A percentile compares a stretch with the other conserved stretches of the same genome.
These are phyloP conservation scores for Acleris holmiana DNA, from an alignment of 2,888 invertebrate species.

Conservation along the genomic window DNA sequence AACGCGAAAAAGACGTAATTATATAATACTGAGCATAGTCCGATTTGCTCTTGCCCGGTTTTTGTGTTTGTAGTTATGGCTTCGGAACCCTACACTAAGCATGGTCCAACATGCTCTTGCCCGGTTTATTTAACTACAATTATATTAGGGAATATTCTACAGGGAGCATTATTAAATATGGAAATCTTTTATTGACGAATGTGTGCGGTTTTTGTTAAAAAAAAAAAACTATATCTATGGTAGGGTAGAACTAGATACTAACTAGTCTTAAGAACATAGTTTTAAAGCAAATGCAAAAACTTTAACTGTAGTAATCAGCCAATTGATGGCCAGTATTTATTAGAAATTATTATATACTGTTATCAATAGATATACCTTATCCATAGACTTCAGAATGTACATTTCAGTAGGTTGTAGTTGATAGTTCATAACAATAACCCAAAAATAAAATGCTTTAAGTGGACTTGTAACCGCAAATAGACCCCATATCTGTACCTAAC, in stretches of 20 bases:
- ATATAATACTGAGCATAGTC: too few species aligned
- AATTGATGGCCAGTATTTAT: constrained; percentile 9
- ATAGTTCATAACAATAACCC: constrained; percentile 49
- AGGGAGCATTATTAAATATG: constrained; percentile 39
- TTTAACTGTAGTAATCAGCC: constrained; percentile 2
- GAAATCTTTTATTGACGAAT: too few species aligned
- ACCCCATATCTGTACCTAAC: constrained; percentile 51
- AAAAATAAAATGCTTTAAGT: constrained; percentile 54
- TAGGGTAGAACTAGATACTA: neutral
- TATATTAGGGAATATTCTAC: constrained; percentile 40
- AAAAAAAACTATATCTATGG: too few species aligned
- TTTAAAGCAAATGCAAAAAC: neutral
- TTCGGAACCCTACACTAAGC: too few species aligned
- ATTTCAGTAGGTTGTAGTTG: constrained; percentile 46
- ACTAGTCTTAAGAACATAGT: neutral
- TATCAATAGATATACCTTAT: constrained; percentile 1
- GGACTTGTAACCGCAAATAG: constrained; percentile 49
- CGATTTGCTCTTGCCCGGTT: too few species aligned
- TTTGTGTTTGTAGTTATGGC: too few species aligned
- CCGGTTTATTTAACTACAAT: too few species aligned
- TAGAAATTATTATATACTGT: constrained; percentile 8
- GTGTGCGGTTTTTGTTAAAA: too few species aligned
- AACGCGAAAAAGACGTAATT: too few species aligned
- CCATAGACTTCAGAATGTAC: constrained; percentile 11
- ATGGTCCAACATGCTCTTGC: too few species aligned